phyloP scores from a whole-genome alignment of 2,113 vertebrate genomes.

The rat (Rattus norvegicus) region DNA sequence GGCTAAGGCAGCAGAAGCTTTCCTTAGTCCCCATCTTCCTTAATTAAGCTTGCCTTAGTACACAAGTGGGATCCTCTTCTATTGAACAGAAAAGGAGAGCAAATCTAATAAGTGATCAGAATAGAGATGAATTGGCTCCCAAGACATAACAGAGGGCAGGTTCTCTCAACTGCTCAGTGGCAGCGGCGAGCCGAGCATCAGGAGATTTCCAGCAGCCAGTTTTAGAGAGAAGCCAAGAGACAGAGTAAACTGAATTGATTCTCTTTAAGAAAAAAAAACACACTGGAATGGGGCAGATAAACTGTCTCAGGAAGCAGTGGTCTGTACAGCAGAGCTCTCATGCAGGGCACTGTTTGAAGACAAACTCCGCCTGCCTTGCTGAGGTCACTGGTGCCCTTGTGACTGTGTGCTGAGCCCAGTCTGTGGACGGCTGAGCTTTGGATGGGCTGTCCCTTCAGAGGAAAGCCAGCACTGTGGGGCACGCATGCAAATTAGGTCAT shows the following conservation, averaged over 20 bases:
- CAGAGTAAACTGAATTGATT: neutral
- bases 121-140: conserved; percentile 55
- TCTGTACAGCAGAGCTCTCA: neutral
- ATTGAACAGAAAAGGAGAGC: conserved; percentile 64
- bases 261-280: no score
- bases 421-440: neutral
- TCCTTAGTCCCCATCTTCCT: conserved; percentile 55
- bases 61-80: conserved; percentile 61
- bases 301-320: neutral
- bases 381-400: neutral
- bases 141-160: neutral
- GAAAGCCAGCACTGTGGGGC: neutral
- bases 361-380: neutral
- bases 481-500: no score
- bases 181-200: accelerated
- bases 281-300: neutral
- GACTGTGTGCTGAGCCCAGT: no score
- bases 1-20: conserved; percentile 41
- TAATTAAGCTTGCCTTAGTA: conserved; percentile 65
- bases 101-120: conserved; percentile 63
- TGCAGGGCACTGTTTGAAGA: neutral
- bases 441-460: neutral
- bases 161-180: neutral
- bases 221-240: neutral
- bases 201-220: neutral